These are phyloP conservation scores for Neopelma chrysocephalum DNA, from an alignment of 2,797 vertebrate species.

Conservation along the genomic window DNA sequence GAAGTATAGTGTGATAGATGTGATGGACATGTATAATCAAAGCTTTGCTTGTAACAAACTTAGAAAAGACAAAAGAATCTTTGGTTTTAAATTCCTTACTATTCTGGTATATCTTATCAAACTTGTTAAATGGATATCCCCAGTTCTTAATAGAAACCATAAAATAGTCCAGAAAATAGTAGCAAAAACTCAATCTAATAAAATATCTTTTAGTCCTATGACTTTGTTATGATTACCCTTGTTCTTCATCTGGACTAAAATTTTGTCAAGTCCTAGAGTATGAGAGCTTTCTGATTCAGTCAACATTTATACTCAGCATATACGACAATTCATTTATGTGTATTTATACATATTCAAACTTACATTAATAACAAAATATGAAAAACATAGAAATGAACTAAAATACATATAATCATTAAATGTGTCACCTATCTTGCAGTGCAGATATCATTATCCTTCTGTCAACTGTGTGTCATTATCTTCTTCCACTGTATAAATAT, in stretches of 20 bases:
- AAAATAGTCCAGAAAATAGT: neutral
- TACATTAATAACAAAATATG: neutral
- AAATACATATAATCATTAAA: neutral
- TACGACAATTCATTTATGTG: neutral
- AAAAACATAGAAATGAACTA: neutral
- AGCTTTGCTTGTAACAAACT: neutral
- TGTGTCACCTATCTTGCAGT: neutral
- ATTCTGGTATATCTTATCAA: neutral
- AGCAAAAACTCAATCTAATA: neutral
- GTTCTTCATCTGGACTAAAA: neutral
- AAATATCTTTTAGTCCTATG: neutral
- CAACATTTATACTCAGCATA: neutral
- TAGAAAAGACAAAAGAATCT: neutral
- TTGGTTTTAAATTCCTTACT: neutral
- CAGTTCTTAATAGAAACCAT: neutral
- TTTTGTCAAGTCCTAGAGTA: neutral
- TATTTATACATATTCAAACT: neutral
- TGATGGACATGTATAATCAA: neutral
- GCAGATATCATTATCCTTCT: neutral
- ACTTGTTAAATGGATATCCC: neutral
- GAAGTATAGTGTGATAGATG: neutral
- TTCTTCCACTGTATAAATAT: neutral
- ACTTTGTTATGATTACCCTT: neutral
- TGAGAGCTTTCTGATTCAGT: neutral
- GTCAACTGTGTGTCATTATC: neutral